Percentiles rank a stretch among this genome's conserved stretches.
Evolutionary conservation across 2,797 vertebrate species (phyloP).

Genomic region (Remorina albescens): DNA sequence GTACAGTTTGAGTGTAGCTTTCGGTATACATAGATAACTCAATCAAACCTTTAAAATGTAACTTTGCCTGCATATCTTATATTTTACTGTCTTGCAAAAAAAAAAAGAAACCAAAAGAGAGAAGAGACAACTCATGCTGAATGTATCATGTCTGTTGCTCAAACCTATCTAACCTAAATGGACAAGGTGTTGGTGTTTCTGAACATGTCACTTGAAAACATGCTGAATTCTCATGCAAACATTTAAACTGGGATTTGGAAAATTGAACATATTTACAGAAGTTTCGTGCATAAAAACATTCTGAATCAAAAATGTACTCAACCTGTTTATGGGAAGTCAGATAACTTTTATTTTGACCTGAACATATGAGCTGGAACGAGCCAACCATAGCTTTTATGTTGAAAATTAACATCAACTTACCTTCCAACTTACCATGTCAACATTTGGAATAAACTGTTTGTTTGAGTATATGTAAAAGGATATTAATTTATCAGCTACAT

Average conservation of each 20-base stretch:
- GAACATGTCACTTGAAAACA: conserved; percentile 17
- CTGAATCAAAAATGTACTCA: conserved; percentile 16
- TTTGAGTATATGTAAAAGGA: conserved; percentile 38
- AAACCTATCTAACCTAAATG: conserved; percentile 60
- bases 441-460: conserved; percentile 54
- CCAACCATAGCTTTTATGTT: conserved; percentile 14
- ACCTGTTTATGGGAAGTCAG: conserved; percentile 6
- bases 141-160: conserved; percentile 82
- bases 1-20: conserved; percentile 69
- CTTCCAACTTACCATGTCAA: conserved; percentile 14
- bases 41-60: conserved; percentile 80
- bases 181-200: conserved; percentile 51
- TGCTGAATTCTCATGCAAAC: conserved; percentile 21
- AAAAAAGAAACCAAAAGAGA: conserved; percentile 75
- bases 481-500: conserved; percentile 38
- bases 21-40: conserved; percentile 76
- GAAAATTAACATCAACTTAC: conserved; percentile 12
- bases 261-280: neutral
- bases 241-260: conserved; percentile 15
- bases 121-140: conserved; percentile 73
- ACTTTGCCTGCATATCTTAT: conserved; percentile 83
- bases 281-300: neutral
- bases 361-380: conserved; percentile 9
- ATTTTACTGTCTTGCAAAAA: conserved; percentile 85
- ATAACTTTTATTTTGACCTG: conserved; percentile 31